A percentile compares a stretch with the other conserved stretches of the same genome.
These are phyloP conservation scores for Ianthella basta DNA, from an alignment of 37 sponge, comb jelly and placozoan genomes.

Conservation along the genomic window DNA sequence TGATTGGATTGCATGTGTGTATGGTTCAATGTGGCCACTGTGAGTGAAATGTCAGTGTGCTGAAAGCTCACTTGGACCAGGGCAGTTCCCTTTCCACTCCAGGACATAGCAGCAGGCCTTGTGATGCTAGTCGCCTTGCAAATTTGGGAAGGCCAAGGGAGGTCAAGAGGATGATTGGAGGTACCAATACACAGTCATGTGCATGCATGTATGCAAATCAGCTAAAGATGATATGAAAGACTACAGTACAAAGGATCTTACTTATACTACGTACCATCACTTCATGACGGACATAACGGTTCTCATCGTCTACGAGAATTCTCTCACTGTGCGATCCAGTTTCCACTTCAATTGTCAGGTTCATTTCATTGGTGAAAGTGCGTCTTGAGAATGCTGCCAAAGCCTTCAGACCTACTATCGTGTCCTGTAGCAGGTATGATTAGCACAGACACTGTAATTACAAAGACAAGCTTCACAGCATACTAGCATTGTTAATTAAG, in stretches of 20 bases:
- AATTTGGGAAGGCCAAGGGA: no score
- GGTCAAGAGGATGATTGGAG: no score
- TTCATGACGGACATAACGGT: conserved; percentile 28
- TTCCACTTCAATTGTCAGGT: conserved; percentile 19
- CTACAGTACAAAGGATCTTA: no score
- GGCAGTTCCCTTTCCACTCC: conserved; percentile 42
- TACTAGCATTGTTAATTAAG: no score
- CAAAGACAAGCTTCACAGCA: no score
- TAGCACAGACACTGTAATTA: no score
- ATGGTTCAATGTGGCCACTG: no score
- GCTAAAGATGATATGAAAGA: not conserved
- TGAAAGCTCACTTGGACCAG: conserved; percentile 39
- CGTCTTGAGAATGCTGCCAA: conserved; percentile 31
- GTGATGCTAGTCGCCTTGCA: no score
- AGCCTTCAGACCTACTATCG: conserved; percentile 44
- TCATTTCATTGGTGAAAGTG: conserved; percentile 36
- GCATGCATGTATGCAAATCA: not conserved
- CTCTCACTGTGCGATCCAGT: no score
- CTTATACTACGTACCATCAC: conserved; percentile 6
- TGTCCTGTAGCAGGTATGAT: conserved; percentile 38
- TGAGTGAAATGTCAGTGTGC: not conserved
- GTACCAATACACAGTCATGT: no score
- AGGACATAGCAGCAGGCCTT: not conserved
- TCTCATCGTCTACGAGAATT: conserved; percentile 28
- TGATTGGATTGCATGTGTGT: no score